These are phyloP conservation scores for Octodon degus DNA, from an alignment of 2,113 vertebrate genomes.

Conservation along the genomic window DNA sequence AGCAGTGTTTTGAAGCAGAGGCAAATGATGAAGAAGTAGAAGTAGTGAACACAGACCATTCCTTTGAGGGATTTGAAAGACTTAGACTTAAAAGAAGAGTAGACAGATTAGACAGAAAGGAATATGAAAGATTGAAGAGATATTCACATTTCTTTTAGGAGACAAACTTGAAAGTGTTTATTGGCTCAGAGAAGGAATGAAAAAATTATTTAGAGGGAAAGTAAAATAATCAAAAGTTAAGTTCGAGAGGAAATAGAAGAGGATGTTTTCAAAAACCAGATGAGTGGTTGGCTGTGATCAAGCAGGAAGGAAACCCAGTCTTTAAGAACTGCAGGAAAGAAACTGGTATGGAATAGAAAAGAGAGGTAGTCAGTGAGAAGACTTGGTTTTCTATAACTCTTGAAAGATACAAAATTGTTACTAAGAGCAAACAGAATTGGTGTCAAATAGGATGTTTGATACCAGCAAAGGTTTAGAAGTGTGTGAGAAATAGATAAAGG, in stretches of 20 bases:
- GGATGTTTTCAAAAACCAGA: background rate
- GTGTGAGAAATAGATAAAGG: background rate
- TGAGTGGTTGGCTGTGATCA: background rate
- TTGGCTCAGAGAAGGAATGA: background rate
- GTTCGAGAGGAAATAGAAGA: background rate
- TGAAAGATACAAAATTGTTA: background rate
- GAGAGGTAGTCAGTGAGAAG: background rate
- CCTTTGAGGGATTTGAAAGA: background rate
- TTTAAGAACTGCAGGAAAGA: background rate
- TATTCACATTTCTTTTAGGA: background rate
- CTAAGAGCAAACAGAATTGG: background rate
- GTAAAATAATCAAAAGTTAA: background rate
- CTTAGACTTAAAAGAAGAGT: background rate
- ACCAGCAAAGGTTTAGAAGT: background rate
- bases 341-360: background rate
- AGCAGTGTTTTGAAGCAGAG: background rate
- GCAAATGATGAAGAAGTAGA: background rate
- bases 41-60: background rate
- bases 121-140: background rate
- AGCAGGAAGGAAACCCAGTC: background rate
- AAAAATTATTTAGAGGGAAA: conserved; percentile 4
- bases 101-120: background rate
- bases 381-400: background rate
- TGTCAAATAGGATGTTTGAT: background rate
- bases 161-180: conserved; percentile 28